phyloP scores from a whole-genome alignment of 1,140 invertebrate species.

The Temnothorax longispinosus region DNA sequence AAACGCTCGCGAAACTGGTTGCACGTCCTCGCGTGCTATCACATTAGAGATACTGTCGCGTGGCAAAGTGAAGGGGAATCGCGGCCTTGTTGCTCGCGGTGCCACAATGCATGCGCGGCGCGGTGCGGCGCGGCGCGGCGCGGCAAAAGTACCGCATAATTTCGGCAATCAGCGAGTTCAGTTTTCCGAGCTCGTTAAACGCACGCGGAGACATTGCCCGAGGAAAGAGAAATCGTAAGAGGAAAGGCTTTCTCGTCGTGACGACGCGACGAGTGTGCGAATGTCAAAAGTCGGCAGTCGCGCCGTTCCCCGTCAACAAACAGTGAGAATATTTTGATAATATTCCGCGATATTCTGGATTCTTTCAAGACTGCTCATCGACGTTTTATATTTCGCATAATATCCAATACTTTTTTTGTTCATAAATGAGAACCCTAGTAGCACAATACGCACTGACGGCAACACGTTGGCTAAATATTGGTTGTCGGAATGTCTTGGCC shows the following conservation, averaged over 20 bases:
- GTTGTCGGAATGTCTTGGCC: too few relatives aligned
- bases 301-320: not conserved
- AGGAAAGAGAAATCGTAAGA: conserved; percentile 47
- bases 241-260: conserved; percentile 21
- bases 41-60: conserved; percentile 43
- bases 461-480: too few relatives aligned
- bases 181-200: not conserved
- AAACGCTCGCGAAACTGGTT: conserved; percentile 16
- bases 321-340: not conserved
- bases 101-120: not conserved
- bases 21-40: conserved; percentile 8
- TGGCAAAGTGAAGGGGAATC: conserved; percentile 51
- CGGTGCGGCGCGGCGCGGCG: not conserved
- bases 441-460: too few relatives aligned
- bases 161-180: conserved; percentile 20
- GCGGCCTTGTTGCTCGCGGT: conserved; percentile 36
- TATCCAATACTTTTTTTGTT: not conserved
- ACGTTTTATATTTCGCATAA: too few relatives aligned
- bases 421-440: not conserved
- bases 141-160: conserved; percentile 25
- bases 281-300: not conserved
- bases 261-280: not conserved
- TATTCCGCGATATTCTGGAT: not conserved
- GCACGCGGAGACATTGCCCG: not conserved
- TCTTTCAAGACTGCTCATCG: not conserved